phyloP scores from a whole-genome alignment of 2,797 vertebrate species.

The Sebastes kiyomatsui region DNA sequence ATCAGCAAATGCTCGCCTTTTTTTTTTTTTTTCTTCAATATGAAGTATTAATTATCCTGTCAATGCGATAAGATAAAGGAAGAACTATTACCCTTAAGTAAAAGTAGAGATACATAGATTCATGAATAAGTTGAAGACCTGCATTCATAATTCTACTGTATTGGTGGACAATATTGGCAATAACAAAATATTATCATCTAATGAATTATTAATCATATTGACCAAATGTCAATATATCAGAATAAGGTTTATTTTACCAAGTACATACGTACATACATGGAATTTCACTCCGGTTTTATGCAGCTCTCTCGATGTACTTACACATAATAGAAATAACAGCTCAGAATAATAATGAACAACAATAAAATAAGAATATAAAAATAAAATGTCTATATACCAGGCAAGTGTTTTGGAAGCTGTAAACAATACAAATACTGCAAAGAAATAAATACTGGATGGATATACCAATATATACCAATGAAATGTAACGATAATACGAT shows the following conservation, averaged over 20 bases:
- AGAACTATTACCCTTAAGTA: not conserved
- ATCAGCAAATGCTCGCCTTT: slow-evolving; percentile 18
- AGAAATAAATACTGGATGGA: too few relatives aligned
- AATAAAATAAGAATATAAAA: too few relatives aligned
- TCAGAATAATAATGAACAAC: not conserved
- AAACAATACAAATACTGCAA: too few relatives aligned
- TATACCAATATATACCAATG: too few relatives aligned
- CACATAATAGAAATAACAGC: too few relatives aligned
- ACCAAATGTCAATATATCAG: not conserved
- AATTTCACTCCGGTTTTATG: too few relatives aligned
- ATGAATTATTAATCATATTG: not conserved
- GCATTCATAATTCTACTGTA: not conserved
- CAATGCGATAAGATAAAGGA: not conserved
- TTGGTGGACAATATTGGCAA: not conserved
- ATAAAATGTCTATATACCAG: too few relatives aligned
- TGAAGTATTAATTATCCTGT: not conserved
- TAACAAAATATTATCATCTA: not conserved
- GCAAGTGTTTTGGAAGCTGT: too few relatives aligned
- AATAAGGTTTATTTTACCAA: too few relatives aligned
- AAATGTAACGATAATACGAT: not conserved
- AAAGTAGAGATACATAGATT: not conserved
- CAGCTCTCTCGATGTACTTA: too few relatives aligned
- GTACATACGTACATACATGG: too few relatives aligned
- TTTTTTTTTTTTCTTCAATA: not conserved
- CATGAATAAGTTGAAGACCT: not conserved